These are phyloP conservation scores for Parthenolecanium corni DNA, from an alignment of 2,888 invertebrate genomes.

Conservation along the genomic window DNA sequence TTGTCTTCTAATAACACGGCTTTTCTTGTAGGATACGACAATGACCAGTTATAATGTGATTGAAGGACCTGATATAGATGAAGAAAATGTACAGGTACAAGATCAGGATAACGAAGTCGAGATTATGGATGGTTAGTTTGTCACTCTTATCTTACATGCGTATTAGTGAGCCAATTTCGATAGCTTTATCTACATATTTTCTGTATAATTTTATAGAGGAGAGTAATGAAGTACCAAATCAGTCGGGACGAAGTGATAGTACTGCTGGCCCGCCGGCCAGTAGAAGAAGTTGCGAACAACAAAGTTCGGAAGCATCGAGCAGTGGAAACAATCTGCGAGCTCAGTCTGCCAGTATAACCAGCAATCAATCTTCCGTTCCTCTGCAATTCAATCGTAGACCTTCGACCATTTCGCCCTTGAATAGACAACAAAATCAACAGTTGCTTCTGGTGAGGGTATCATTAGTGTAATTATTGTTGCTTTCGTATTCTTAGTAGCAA, in stretches of 20 bases:
- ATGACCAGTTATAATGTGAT: conserved; percentile 46
- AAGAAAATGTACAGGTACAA: conserved; percentile 32
- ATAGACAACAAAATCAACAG: conserved; percentile 41
- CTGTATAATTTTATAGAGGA: conserved; percentile 43
- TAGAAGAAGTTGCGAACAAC: conserved; percentile 21
- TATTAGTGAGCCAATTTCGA: background rate
- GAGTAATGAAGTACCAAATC: conserved; percentile 52
- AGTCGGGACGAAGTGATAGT: conserved; percentile 38
- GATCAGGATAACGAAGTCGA: conserved; percentile 52
- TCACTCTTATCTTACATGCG: background rate
- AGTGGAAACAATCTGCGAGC: conserved; percentile 30
- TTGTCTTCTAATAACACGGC: too few species aligned
- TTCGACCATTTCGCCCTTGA: conserved; percentile 43
- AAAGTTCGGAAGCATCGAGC: conserved; percentile 31
- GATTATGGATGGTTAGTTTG: conserved; percentile 18
- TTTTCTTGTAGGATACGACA: conserved; percentile 39
- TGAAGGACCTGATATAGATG: conserved; percentile 40
- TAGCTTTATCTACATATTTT: background rate
- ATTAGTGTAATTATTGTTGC: background rate
- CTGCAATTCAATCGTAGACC: conserved; percentile 30
- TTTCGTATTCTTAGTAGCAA: too few species aligned
- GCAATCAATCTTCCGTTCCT: conserved; percentile 25
- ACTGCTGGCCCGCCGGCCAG: conserved; percentile 30
- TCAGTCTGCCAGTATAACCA: conserved; percentile 28
- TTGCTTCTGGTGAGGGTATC: conserved; percentile 41